These are phyloP conservation scores for Oreocharis arfaki DNA, from an alignment of 2,113 vertebrate genomes.

Conservation along the genomic window DNA sequence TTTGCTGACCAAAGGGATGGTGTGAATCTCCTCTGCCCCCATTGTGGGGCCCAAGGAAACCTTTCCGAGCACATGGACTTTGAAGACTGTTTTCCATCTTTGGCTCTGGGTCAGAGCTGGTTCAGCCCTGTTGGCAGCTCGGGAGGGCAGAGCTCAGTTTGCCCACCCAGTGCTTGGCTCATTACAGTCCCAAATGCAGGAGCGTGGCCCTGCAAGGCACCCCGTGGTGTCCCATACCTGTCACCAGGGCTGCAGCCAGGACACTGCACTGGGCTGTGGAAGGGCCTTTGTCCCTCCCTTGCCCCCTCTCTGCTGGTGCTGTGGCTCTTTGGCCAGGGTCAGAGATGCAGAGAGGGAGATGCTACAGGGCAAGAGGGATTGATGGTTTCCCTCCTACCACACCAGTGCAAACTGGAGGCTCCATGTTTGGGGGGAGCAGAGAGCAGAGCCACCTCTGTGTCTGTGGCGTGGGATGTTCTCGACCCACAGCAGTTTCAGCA, in stretches of 20 bases:
- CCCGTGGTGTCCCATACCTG: accelerated
- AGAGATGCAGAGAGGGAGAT: neutral
- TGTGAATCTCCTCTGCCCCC: neutral
- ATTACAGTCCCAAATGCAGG: neutral
- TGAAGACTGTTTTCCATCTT: neutral
- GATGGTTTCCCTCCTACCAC: neutral
- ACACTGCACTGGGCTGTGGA: neutral
- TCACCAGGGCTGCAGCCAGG: neutral
- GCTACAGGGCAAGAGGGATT: neutral
- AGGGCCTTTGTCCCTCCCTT: neutral
- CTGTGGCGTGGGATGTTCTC: neutral
- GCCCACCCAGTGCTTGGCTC: neutral
- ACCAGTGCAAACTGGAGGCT: neutral
- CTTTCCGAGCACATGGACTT: neutral
- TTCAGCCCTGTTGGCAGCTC: neutral
- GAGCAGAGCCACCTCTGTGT: neutral
- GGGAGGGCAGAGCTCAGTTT: neutral
- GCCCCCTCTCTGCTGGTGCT: neutral
- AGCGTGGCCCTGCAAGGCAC: neutral
- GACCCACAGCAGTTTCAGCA: neutral
- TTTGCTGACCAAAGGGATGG: neutral
- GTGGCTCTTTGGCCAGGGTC: neutral
- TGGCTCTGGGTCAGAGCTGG: neutral
- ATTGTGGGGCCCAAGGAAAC: neutral
- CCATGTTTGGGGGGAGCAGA: neutral